A percentile compares a stretch with the other conserved stretches of the same genome.
phyloP scores from a whole-genome alignment of 2,797 vertebrate species.

The Acrocephalus scirpaceus region DNA sequence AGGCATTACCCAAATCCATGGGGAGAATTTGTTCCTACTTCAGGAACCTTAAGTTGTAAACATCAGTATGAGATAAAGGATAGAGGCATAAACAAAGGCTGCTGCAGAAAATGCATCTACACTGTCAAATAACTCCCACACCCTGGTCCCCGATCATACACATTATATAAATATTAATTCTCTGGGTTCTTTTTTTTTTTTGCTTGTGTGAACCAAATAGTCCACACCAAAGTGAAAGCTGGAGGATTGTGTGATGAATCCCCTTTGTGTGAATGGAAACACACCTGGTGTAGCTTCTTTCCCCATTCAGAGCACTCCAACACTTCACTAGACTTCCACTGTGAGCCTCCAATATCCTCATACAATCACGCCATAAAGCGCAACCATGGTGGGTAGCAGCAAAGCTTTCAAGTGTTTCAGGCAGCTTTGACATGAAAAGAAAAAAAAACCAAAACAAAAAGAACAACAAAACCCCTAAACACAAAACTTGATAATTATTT shows the following conservation, averaged over 20 bases:
- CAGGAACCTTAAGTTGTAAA: not conserved
- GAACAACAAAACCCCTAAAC: accelerated
- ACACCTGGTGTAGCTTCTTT: not conserved
- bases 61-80: not conserved
- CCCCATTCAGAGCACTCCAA: not conserved
- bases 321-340: not conserved
- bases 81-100: not conserved
- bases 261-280: not conserved
- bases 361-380: not conserved
- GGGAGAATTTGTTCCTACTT: constrained; percentile 16
- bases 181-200: not conserved
- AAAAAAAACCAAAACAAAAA: not conserved
- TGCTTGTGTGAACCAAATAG: not conserved
- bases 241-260: not conserved
- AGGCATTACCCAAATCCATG: not conserved
- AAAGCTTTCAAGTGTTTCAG: not conserved
- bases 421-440: not conserved
- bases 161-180: not conserved
- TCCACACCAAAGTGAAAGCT: not conserved
- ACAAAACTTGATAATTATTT: not conserved
- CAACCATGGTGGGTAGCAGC: not conserved
- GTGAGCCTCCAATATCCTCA: not conserved
- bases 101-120: not conserved
- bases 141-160: not conserved
- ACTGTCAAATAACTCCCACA: not conserved